Base-by-base conservation (phyloP, 2,113 vertebrate genomes). In the Murina feae region DNA sequence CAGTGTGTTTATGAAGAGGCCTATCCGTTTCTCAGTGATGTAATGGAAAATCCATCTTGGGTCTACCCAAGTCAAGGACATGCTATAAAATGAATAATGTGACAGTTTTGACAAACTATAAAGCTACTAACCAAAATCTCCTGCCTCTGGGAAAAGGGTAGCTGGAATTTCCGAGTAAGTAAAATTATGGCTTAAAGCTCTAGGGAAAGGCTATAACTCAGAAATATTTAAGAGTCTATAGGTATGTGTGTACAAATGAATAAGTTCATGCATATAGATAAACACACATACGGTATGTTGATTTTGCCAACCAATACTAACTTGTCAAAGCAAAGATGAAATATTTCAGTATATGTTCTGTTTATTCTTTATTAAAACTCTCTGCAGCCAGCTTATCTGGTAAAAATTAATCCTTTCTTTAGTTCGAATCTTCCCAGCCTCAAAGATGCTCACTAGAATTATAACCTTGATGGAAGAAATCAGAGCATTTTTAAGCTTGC, bases 11-110 rank as follows among this genome's bases (percentile, higher is more conserved):
- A 96, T 96, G 93, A 91, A 91, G 96, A 97, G 92, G 94, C 55
- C 39, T 84, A 83, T 94, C 96, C 75, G 96, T 98, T 98, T 97
- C 97, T 97, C 97, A 92, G 95, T 98, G 96, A 98, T 95, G 91
- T 97, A 97, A 98, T 91, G 95, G 95, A 98, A 96, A 91, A 91
- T 35, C 84, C 92, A 71, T 49, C 65, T 86, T 95, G 90, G 74
- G 94, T 95, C 71, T 91, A 66, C 63, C 72, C 89, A 39, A 87
- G 82, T 90, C 83, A 71, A 91, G 84, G 74, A 85, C 51, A 74
- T 91, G 97, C 91, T 93, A 93, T 6, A 88, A 91, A 37, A 1
- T 0, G 68, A 91, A 79, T 55, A 85, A 88, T 79, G 86, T 95
- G 82, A 95, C 90, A 96, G 60, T 87, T 96, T 83, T 94, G 94